phyloP scores from a whole-genome alignment of 2,113 vertebrate species.

The Ophthalmotilapia sp. region DNA sequence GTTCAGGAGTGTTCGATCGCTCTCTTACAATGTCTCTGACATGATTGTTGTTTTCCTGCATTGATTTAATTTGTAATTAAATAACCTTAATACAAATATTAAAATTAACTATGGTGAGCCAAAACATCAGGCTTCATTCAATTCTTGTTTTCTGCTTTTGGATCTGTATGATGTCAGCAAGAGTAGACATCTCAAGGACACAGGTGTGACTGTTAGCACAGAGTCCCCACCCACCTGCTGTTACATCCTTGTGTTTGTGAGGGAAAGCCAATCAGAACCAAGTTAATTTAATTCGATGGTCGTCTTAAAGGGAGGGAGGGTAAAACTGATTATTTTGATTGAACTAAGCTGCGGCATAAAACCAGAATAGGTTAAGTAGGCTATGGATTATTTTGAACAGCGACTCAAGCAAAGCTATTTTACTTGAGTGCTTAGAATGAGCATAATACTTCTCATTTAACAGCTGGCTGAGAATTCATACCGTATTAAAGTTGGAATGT shows the following conservation, averaged over 20 bases:
- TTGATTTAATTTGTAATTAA: neutral
- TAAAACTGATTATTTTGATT: neutral
- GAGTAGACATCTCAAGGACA: neutral
- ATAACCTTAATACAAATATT: neutral
- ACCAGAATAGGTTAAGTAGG: neutral
- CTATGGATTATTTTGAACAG: neutral
- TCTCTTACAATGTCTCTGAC: neutral
- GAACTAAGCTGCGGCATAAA: neutral
- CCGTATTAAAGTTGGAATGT: neutral
- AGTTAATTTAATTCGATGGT: neutral
- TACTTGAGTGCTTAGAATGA: neutral
- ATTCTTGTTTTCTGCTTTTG: neutral
- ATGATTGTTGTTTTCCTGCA: neutral
- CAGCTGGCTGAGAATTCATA: neutral
- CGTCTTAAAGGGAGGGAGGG: neutral
- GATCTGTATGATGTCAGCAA: neutral
- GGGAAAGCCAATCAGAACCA: neutral
- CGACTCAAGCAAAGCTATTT: neutral
- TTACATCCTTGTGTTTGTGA: neutral
- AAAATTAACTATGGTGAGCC: neutral
- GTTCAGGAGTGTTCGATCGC: neutral
- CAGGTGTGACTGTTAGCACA: neutral
- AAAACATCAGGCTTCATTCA: neutral
- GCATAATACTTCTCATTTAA: neutral
- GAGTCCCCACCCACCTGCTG: neutral